These are phyloP conservation scores for Chrysodeixis includens DNA, from an alignment of 2,888 invertebrate species.

Conservation along the genomic window DNA sequence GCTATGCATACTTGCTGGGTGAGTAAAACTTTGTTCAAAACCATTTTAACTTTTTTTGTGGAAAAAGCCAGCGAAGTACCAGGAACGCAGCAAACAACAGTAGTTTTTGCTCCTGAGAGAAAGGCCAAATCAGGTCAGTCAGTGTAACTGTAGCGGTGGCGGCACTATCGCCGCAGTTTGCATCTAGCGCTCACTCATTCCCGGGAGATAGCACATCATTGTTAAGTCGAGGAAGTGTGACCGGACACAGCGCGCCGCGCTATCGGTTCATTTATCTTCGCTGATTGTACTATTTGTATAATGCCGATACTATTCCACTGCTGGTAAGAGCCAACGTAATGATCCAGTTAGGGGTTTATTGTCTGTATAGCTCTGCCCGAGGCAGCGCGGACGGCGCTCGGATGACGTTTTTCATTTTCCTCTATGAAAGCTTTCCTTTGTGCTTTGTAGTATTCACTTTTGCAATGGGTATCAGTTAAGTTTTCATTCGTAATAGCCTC, in stretches of 20 bases:
- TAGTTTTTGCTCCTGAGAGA: slow-evolving; percentile 12
- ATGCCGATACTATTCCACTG: slow-evolving; percentile 27
- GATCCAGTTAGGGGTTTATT: slow-evolving; percentile 32
- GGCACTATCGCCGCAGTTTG: slow-evolving; percentile 23
- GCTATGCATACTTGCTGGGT: too few relatives aligned
- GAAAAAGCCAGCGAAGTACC: neutral
- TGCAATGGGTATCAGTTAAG: too few relatives aligned
- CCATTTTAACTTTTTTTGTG: neutral
- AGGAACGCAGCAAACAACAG: slow-evolving; percentile 4
- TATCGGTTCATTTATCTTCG: slow-evolving; percentile 69
- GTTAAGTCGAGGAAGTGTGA: slow-evolving; percentile 47
- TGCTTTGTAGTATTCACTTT: neutral
- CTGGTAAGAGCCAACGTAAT: slow-evolving; percentile 22
- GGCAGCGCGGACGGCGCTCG: neutral
- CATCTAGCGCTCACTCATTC: slow-evolving; percentile 12
- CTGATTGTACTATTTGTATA: slow-evolving; percentile 45
- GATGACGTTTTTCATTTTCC: neutral
- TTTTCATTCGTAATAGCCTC: too few relatives aligned
- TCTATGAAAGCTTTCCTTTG: neutral
- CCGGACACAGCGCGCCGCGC: slow-evolving; percentile 61
- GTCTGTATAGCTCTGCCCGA: neutral
- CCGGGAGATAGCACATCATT: slow-evolving; percentile 23
- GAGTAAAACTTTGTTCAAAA: too few relatives aligned
- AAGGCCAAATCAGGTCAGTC: slow-evolving; percentile 21
- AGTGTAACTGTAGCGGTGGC: slow-evolving; percentile 13